Percentiles rank a stretch among this genome's conserved stretches.
Conservation (phyloP, 2,888 invertebrate genomes). For the Torymus auratus region DNA sequence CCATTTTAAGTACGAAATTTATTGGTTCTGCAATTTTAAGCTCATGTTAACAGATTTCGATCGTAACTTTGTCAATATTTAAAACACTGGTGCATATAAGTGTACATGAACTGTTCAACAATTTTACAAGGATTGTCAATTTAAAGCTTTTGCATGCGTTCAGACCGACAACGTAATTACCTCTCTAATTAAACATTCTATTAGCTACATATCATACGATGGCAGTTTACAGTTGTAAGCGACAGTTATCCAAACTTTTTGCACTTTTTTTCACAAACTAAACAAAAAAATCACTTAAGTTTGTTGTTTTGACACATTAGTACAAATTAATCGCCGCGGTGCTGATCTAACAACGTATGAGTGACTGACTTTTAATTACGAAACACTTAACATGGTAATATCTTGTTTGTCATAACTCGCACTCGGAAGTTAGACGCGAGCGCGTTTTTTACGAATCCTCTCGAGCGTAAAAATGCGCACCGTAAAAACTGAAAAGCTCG, state of each 20-base stretch:
- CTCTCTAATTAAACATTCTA: no score
- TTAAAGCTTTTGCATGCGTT: no score
- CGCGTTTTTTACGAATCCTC: slow-evolving; percentile 23
- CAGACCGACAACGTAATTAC: no score
- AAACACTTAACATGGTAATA: slow-evolving; percentile 37
- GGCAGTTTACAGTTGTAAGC: background rate
- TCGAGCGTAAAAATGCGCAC: slow-evolving; percentile 30
- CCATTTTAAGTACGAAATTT: no score
- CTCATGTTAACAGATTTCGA: no score
- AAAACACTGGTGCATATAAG: no score
- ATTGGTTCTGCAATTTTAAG: no score
- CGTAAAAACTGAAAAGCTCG: slow-evolving; percentile 27
- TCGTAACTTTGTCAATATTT: no score
- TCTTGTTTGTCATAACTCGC: slow-evolving; percentile 30
- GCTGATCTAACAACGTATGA: slow-evolving; percentile 12
- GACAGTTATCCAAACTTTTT: background rate
- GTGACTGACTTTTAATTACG: slow-evolving; percentile 27
- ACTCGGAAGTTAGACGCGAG: slow-evolving; percentile 27
- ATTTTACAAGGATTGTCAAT: no score
- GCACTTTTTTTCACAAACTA: background rate
- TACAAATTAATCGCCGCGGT: slow-evolving; percentile 15
- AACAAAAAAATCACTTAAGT: background rate
- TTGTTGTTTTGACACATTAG: slow-evolving; percentile 19
- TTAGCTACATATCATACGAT: no score
- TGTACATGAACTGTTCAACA: no score